Evolutionary conservation across 2,888 invertebrate species (phyloP).

Genomic region (Seira ritae): DNA sequence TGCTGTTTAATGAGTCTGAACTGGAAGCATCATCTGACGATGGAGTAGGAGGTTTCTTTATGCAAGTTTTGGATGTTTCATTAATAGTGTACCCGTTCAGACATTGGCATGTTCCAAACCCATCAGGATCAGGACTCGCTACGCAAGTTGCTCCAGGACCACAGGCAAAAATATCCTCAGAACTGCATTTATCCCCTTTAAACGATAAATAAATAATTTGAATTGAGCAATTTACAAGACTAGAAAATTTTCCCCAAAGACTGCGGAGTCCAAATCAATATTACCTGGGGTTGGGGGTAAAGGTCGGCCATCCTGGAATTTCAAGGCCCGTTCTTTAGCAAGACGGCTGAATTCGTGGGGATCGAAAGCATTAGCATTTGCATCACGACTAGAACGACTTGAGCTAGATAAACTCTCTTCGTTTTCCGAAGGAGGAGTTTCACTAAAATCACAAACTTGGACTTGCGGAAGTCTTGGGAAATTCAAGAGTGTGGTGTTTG

Average conservation of each 20-base stretch:
- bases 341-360: conserved; percentile 27
- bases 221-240: not conserved
- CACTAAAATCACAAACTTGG: conserved; percentile 43
- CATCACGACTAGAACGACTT: conserved; percentile 58
- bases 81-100: conserved; percentile 20
- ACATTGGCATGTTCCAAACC: conserved; percentile 40
- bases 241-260: too few relatives aligned
- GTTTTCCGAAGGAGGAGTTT: not conserved
- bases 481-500: conserved; percentile 32
- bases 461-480: conserved; percentile 35
- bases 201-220: not conserved
- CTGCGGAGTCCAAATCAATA: too few relatives aligned
- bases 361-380: conserved; percentile 28
- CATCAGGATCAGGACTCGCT: conserved; percentile 4
- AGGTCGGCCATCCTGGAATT: conserved; percentile 18
- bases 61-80: conserved; percentile 15
- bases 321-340: conserved; percentile 17
- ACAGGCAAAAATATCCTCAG: conserved; percentile 33
- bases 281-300: conserved; percentile 23
- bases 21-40: conserved; percentile 23
- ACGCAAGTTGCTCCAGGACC: conserved; percentile 45
- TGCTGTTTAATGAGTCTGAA: conserved; percentile 36
- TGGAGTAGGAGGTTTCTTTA: conserved; percentile 22
- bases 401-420: conserved; percentile 22
- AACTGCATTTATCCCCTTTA: conserved; percentile 40